Percentiles rank a stretch among this genome's conserved stretches.
Evolutionary conservation across 2,797 vertebrate species (phyloP).

Genomic region (Molossus alvarezi): DNA sequence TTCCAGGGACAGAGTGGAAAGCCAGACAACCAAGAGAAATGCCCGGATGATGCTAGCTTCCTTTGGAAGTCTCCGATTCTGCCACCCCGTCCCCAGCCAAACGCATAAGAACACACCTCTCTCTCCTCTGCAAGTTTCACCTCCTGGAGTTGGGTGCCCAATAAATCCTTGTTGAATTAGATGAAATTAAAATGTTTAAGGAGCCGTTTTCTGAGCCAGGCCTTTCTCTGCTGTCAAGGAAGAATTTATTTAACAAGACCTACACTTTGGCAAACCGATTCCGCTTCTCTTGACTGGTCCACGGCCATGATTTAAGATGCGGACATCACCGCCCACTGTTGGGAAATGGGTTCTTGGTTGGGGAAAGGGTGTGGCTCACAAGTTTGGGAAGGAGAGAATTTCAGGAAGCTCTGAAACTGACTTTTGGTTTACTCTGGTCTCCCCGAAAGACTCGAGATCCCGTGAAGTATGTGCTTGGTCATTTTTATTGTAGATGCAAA

Average conservation of each 20-base stretch:
- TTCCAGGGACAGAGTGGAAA: not conserved
- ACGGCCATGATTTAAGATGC: constrained; percentile 72
- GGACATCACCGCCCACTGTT: not conserved
- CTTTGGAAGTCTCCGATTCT: not conserved
- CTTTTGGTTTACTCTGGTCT: not conserved
- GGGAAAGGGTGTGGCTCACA: constrained; percentile 1
- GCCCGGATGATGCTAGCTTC: too few species aligned
- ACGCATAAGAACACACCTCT: not conserved
- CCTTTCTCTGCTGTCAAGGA: constrained; percentile 80
- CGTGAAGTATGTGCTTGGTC: not conserved
- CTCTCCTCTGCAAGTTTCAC: not conserved
- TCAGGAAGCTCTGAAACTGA: constrained; percentile 40
- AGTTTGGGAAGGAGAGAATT: constrained; percentile 43
- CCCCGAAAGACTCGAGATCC: not conserved
- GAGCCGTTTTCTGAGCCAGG: constrained; percentile 75
- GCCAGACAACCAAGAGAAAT: not conserved
- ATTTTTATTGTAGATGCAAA: not conserved
- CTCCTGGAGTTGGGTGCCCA: constrained; percentile 32
- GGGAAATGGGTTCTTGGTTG: constrained; percentile 70
- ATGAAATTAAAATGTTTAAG: constrained; percentile 85
- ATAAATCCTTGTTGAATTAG: constrained; percentile 84
- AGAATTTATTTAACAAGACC: constrained; percentile 83
- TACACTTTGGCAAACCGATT: constrained; percentile 73
- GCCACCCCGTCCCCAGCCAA: not conserved
- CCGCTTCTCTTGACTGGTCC: constrained; percentile 70